A percentile compares a stretch with the other conserved stretches of the same genome.
Conservation (phyloP, 2,797 vertebrate species). For the Lophotriccus pileatus region DNA sequence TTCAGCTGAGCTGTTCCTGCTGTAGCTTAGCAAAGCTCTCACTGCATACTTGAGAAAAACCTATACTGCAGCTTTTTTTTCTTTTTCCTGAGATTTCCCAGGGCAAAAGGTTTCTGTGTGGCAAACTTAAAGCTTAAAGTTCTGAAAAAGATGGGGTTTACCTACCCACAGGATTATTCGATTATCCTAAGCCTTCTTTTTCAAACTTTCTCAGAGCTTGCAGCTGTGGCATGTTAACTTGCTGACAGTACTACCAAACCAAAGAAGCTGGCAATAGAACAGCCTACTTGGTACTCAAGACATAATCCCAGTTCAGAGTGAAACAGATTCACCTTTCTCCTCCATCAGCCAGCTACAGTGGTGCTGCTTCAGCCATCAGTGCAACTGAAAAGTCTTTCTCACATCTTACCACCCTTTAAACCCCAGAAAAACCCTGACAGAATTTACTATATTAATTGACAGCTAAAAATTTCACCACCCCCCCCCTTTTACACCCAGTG, state of each 20-base stretch:
- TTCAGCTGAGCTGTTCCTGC: background rate
- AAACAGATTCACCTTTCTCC: background rate
- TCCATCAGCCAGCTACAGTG: background rate
- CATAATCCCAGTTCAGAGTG: background rate
- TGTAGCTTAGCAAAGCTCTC: background rate
- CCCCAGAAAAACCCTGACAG: background rate
- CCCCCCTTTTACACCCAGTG: background rate
- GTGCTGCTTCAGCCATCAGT: background rate
- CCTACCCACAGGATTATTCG: background rate
- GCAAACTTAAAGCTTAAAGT: background rate
- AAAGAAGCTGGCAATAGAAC: background rate
- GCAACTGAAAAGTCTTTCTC: background rate
- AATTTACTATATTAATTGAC: background rate
- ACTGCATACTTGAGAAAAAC: background rate
- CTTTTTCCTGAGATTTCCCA: background rate
- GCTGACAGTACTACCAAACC: background rate
- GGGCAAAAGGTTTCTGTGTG: background rate
- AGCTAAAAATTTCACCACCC: background rate
- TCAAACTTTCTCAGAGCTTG: background rate
- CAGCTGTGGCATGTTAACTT: background rate
- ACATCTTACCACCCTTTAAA: background rate
- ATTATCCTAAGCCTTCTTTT: background rate
- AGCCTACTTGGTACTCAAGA: background rate
- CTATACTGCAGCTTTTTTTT: background rate
- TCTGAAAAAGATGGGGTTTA: background rate